Conservation (phyloP, 2,113 vertebrate genomes). For the Gila orcuttii region DNA sequence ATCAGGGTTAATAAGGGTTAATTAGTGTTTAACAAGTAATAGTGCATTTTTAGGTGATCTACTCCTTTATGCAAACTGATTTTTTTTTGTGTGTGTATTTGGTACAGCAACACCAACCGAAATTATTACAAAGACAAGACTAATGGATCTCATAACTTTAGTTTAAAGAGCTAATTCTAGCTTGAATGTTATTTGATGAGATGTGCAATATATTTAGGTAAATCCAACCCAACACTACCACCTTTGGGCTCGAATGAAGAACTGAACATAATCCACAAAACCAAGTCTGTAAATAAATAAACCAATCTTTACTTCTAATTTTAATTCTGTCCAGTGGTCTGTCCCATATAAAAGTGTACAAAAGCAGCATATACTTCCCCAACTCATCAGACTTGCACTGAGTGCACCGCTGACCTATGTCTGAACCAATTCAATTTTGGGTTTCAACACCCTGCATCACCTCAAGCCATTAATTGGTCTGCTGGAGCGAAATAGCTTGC, state of each 20-base stretch:
- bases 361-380: slow-evolving; percentile 43
- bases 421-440: slow-evolving; percentile 64
- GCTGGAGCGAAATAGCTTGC: slow-evolving; percentile 71
- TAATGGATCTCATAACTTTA: neutral
- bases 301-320: slow-evolving; percentile 32
- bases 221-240: slow-evolving; percentile 3
- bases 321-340: slow-evolving; percentile 24
- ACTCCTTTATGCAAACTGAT: neutral
- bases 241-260: slow-evolving; percentile 6
- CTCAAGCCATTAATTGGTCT: slow-evolving; percentile 71
- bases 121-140: neutral
- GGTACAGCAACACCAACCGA: neutral
- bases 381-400: slow-evolving; percentile 56
- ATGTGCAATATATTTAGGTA: neutral
- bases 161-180: neutral
- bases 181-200: neutral
- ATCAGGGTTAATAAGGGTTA: neutral
- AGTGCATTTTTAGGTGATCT: neutral
- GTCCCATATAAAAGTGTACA: slow-evolving; percentile 4
- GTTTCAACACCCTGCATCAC: slow-evolving; percentile 68
- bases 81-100: neutral
- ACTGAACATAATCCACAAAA: neutral
- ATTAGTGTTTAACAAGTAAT: neutral
- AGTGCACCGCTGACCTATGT: slow-evolving; percentile 61
- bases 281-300: neutral